Evolutionary conservation across 2,797 vertebrate genomes (phyloP), one percentile per base, ranked within the genome.

Genomic region (Catamblyrhynchus diadema): DNA sequence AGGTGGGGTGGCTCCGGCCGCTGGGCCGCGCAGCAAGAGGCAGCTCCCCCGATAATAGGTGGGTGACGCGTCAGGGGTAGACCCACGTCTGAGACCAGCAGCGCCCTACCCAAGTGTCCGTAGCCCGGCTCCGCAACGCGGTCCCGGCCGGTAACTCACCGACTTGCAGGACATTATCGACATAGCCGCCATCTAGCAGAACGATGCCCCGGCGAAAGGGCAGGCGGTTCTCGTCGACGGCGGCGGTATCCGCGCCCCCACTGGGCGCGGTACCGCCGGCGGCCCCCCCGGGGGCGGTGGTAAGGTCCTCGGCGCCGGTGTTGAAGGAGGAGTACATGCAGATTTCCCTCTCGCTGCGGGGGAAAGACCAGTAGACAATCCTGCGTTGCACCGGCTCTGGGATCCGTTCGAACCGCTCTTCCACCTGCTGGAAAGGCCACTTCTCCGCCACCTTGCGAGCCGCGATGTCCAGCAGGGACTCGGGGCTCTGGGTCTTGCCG

Each of bases 301-400:
- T 97, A 74, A 94, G 69, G 96, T 99, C 98, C 69, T 98, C 98
- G 17, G 98, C 98, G 92, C 98, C 98, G n/a, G 98, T 98, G 97
- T 98, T 99, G 98, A 99, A 99, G 96, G 99, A 99, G 88, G 99
- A 99, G 95, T 99, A 99, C 99, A 99, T 99, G 97, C 99, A 99
- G 97, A 99, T 99, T 96, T 99, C 99, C 95, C 98, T 97, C 95
- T 99, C 99, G 96, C 99, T 99, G 97, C 99, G 98, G 69, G 99
- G 99, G 85, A 99, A 99, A 35, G 99, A 99, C 99, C 99, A 99
- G 97, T 99, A 99, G 62, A 99, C 99, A 97, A 99, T 99, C 97
- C 99, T 98, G 92, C 99, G 98, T 97, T 99, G 99, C 57, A 99
- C 99, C 35, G 99, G 99, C 97, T 99, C 99, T 75, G 99, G 99